Evolutionary conservation across 2,888 invertebrate genomes (phyloP).

Genomic region (Dilophus febrilis): DNA sequence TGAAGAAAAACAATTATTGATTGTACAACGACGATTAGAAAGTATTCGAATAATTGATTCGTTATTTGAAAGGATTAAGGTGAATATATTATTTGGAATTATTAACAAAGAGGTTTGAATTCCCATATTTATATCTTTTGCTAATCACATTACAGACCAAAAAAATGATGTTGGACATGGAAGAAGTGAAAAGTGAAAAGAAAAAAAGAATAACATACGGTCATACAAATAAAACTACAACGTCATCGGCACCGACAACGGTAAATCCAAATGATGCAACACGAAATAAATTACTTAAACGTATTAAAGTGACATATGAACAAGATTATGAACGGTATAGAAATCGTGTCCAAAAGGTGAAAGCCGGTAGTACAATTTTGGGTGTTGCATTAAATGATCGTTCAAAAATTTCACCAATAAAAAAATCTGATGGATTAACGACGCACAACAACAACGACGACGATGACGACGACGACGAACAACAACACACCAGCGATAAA

Average conservation of each 20-base stretch:
- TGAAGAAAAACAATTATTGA: conserved; percentile 69
- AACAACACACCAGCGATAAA: no score
- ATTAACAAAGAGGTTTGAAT: no score
- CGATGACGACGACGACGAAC: no score
- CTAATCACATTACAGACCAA: no score
- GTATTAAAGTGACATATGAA: conserved; percentile 29
- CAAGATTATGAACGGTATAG: conserved; percentile 22
- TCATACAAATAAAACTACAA: no score
- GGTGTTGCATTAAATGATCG: conserved; percentile 6
- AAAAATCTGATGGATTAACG: conserved; percentile 18
- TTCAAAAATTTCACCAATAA: conserved; percentile 11
- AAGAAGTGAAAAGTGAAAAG: no score
- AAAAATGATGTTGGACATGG: no score
- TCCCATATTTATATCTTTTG: neutral
- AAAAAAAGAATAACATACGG: no score
- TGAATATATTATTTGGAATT: conserved; percentile 28
- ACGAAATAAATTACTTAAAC: conserved; percentile 25
- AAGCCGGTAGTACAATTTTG: conserved; percentile 17
- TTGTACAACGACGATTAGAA: conserved; percentile 76
- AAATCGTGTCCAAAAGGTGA: conserved; percentile 21
- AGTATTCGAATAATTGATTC: conserved; percentile 74
- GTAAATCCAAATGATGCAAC: no score
- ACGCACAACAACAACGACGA: no score
- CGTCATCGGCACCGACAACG: no score
- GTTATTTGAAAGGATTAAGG: conserved; percentile 75